phyloP scores from a whole-genome alignment of 2,113 vertebrate species.

The Ictalurus furcatus region DNA sequence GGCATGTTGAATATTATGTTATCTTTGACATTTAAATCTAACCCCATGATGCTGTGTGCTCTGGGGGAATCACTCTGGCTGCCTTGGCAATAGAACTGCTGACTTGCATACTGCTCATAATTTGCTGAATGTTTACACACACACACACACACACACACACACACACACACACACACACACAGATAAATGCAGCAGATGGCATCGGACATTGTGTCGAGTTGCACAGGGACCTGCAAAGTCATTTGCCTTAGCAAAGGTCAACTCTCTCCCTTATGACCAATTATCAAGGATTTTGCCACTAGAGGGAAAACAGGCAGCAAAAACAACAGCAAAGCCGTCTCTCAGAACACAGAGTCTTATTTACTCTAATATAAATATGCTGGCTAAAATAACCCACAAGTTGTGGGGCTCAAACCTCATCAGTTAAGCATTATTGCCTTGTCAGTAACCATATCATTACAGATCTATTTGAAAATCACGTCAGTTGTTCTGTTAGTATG shows the following conservation, averaged over 20 bases:
- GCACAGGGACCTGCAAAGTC: slow-evolving; percentile 63
- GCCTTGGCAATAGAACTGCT: slow-evolving; percentile 51
- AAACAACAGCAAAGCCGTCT: slow-evolving; percentile 49
- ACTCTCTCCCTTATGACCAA: slow-evolving; percentile 76
- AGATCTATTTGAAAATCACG: slow-evolving; percentile 27
- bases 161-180: slow-evolving; percentile 26
- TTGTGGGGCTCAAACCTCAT: not conserved
- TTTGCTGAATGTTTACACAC: slow-evolving; percentile 50
- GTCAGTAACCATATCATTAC: slow-evolving; percentile 38
- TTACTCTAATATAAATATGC: slow-evolving; percentile 37
- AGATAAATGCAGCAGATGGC: slow-evolving; percentile 72
- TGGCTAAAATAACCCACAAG: slow-evolving; percentile 29
- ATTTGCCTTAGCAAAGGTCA: slow-evolving; percentile 67
- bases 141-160: slow-evolving; percentile 38
- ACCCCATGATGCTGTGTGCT: slow-evolving; percentile 36
- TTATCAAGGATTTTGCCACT: slow-evolving; percentile 77
- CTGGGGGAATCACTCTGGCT: slow-evolving; percentile 24
- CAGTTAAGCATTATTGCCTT: slow-evolving; percentile 2
- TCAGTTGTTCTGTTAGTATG: not conserved
- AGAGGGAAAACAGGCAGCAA: slow-evolving; percentile 54
- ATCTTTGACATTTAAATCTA: slow-evolving; percentile 32
- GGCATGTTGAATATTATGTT: slow-evolving; percentile 11
- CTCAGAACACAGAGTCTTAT: slow-evolving; percentile 44
- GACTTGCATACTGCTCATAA: slow-evolving; percentile 49
- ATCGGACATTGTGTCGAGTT: slow-evolving; percentile 62